phyloP scores from a whole-genome alignment of 2,113 vertebrate species.

The Sigmodon hispidus region DNA sequence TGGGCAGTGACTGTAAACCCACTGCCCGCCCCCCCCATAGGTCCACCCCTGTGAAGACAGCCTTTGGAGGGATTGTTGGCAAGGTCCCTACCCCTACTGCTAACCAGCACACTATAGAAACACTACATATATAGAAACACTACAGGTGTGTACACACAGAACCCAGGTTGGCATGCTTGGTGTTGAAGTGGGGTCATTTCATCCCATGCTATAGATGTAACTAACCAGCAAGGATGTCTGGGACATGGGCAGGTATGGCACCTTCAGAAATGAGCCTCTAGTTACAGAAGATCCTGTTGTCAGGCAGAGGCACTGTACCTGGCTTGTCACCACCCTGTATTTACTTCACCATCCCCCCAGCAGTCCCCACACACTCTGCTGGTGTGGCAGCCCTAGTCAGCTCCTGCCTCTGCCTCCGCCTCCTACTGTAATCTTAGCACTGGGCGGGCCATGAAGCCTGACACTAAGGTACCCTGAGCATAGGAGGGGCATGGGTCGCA shows the following conservation, averaged over 20 bases:
- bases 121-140: not conserved
- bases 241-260: not conserved
- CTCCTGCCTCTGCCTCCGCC: not conserved
- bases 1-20: not conserved
- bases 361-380: not conserved
- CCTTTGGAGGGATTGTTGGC: not conserved
- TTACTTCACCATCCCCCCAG: not conserved
- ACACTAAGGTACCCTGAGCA: not conserved
- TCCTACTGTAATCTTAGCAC: not conserved
- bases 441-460: not conserved
- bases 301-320: not conserved
- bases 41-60: not conserved
- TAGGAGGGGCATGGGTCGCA: not conserved
- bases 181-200: not conserved
- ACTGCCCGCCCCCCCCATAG: not conserved
- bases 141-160: not conserved
- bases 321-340: not conserved
- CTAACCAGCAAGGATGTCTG: not conserved
- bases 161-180: not conserved
- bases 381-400: not conserved
- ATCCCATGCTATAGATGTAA: accelerated
- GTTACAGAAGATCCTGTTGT: not conserved
- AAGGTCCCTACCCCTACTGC: not conserved
- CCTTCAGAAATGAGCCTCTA: not conserved
- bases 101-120: not conserved